These are phyloP conservation scores for Danionella dracula DNA, from an alignment of 2,797 vertebrate genomes.

Conservation along the genomic window DNA sequence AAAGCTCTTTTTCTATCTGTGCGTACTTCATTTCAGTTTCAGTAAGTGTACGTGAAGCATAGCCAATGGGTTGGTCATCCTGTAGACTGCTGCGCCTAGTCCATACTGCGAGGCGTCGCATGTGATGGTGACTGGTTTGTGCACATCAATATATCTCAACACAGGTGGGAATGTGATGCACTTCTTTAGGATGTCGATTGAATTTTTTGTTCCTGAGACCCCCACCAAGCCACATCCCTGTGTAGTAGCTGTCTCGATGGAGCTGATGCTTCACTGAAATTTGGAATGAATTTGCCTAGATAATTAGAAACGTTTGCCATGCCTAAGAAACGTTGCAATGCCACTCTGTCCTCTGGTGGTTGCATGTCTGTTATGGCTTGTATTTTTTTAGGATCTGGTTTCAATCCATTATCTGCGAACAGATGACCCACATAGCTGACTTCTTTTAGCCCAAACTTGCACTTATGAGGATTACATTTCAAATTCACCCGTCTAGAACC, in stretches of 20 bases:
- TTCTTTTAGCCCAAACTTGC: constrained; percentile 5
- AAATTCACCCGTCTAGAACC: too few species aligned
- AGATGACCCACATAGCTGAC: neutral
- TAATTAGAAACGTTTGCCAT: too few species aligned
- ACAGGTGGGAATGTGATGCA: constrained; percentile 18
- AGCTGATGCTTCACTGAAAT: constrained; percentile 3
- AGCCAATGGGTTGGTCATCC: neutral
- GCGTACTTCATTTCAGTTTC: constrained; percentile 17
- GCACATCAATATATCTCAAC: constrained; percentile 14
- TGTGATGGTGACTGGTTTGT: constrained; percentile 8
- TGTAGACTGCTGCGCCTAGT: constrained; percentile 17
- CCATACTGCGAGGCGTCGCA: constrained; percentile 31
- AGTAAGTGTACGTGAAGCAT: neutral
- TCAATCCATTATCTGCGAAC: neutral
- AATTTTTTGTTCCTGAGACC: constrained; percentile 13
- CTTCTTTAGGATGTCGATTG: constrained; percentile 2
- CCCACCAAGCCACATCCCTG: constrained; percentile 6
- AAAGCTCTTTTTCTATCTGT: constrained; percentile 20
- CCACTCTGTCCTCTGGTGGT: too few species aligned
- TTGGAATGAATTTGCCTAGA: too few species aligned
- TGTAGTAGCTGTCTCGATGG: neutral
- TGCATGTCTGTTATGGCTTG: neutral
- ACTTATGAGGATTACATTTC: neutral
- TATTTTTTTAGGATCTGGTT: neutral
- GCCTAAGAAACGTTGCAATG: constrained; percentile 27